Evolutionary conservation across 2,797 vertebrate species (phyloP).

Genomic region (Notolepis coatsorum): DNA sequence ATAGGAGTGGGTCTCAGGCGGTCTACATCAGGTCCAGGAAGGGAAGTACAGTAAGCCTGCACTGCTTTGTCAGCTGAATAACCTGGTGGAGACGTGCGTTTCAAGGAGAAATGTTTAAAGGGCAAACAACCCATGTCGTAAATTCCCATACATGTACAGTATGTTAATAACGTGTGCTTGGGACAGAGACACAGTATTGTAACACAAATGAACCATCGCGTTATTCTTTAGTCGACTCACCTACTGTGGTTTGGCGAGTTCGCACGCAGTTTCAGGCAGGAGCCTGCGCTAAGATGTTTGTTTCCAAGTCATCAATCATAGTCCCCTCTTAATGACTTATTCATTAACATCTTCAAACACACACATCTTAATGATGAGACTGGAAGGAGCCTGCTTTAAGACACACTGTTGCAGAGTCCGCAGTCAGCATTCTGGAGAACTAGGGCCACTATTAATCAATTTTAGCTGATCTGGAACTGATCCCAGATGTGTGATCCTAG

Average conservation of each 20-base stretch:
- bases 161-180: slow-evolving; percentile 24
- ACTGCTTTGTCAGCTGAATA: slow-evolving; percentile 27
- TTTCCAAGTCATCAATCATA: slow-evolving; percentile 79
- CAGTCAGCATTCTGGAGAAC: slow-evolving; percentile 80
- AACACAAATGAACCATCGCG: slow-evolving; percentile 28
- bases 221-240: slow-evolving; percentile 40
- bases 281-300: slow-evolving; percentile 65
- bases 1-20: too few species aligned
- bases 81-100: not conserved
- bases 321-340: slow-evolving; percentile 83
- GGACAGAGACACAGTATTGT: slow-evolving; percentile 37
- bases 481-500: slow-evolving; percentile 67
- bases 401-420: slow-evolving; percentile 58
- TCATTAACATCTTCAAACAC: slow-evolving; percentile 81
- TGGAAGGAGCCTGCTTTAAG: slow-evolving; percentile 72
- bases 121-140: slow-evolving; percentile 34
- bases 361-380: slow-evolving; percentile 75
- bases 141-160: too few species aligned
- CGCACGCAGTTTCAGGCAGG: slow-evolving; percentile 39
- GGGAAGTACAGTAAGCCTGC: too few species aligned
- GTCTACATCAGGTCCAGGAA: too few species aligned
- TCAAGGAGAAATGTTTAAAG: slow-evolving; percentile 31
- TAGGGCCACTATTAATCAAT: slow-evolving; percentile 82
- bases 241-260: slow-evolving; percentile 60
- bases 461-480: slow-evolving; percentile 71